phyloP scores from a whole-genome alignment of 2,113 vertebrate species.

The Callionymus lyra region DNA sequence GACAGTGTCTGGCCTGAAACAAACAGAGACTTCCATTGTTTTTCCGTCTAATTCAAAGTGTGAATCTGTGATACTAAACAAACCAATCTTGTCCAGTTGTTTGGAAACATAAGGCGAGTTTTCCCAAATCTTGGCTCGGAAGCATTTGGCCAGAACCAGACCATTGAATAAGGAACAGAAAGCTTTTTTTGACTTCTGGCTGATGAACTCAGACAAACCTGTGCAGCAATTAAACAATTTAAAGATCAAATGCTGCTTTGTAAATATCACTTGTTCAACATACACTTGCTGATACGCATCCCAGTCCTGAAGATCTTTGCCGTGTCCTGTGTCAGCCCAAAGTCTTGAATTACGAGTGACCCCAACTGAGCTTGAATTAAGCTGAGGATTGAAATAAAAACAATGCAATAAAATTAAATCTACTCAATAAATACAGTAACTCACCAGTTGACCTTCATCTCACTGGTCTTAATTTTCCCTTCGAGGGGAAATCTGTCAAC shows the following conservation, averaged over 20 bases:
- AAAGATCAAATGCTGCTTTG: neutral
- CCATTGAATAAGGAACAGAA: conserved; percentile 78
- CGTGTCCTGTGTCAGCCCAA: conserved; percentile 88
- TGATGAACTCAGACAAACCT: conserved; percentile 88
- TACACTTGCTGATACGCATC: conserved; percentile 88
- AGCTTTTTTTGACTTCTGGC: conserved; percentile 65
- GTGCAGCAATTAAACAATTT: conserved; percentile 9
- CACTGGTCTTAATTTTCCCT: conserved; percentile 90
- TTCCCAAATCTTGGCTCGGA: conserved; percentile 91
- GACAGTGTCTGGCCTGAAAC: conserved; percentile 80
- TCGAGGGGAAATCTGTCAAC: conserved; percentile 81
- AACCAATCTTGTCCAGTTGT: conserved; percentile 97
- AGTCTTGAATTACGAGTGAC: conserved; percentile 88
- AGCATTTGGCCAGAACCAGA: conserved; percentile 88
- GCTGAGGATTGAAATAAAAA: conserved; percentile 57
- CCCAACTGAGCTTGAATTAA: conserved; percentile 94
- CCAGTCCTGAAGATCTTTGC: conserved; percentile 89
- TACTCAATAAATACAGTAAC: conserved; percentile 15
- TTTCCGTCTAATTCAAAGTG: neutral
- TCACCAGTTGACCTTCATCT: conserved; percentile 99
- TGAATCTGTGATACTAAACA: too few species aligned
- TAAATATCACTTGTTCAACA: conserved; percentile 7
- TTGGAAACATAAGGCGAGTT: conserved; percentile 86
- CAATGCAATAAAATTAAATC: neutral
- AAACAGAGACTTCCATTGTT: neutral